Percentiles rank a stretch among this genome's conserved stretches.
phyloP scores from a whole-genome alignment of 2,113 vertebrate genomes.

The Strigops habroptila region DNA sequence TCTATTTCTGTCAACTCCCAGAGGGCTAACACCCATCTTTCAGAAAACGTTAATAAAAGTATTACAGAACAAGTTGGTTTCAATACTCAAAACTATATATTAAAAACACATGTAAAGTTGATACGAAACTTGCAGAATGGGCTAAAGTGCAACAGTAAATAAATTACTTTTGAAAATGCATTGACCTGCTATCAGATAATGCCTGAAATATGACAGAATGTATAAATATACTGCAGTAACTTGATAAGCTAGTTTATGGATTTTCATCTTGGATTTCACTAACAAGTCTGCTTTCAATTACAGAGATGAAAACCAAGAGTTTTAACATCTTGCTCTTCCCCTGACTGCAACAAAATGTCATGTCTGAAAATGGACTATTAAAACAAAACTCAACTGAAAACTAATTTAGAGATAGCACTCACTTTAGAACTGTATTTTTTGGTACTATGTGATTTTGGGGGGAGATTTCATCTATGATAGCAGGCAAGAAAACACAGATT shows the following conservation, averaged over 20 bases:
- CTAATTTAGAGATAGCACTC: background rate
- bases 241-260: constrained; percentile 25
- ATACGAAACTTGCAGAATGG: background rate
- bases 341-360: background rate
- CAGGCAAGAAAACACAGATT: background rate
- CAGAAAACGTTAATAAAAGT: background rate
- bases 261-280: constrained; percentile 42
- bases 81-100: background rate
- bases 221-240: constrained; percentile 29
- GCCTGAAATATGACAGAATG: background rate
- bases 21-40: background rate
- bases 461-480: background rate
- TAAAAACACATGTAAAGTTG: background rate
- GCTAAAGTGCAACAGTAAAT: background rate
- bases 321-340: constrained; percentile 33
- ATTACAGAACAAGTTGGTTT: background rate
- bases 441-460: background rate
- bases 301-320: constrained; percentile 19
- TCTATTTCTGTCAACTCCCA: background rate
- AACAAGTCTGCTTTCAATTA: constrained; percentile 53
- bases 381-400: background rate
- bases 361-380: background rate
- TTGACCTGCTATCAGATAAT: background rate
- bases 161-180: background rate
- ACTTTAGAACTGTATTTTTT: background rate